phyloP scores from a whole-genome alignment of 2,797 vertebrate species.

The Tolypeutes matacus region DNA sequence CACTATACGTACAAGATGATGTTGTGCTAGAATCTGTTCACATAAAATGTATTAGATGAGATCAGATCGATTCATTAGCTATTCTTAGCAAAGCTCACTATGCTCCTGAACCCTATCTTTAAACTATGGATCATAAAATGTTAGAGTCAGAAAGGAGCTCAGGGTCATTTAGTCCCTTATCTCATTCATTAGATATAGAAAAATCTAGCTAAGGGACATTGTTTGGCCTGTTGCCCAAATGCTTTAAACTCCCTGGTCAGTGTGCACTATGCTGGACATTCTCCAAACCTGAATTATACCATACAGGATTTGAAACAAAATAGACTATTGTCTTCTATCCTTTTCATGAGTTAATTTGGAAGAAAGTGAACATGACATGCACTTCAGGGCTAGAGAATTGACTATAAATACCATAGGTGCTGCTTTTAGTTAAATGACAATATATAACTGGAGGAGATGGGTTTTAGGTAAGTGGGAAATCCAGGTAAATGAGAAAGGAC shows the following conservation, averaged over 20 bases:
- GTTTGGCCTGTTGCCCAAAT: neutral
- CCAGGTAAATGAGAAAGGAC: neutral
- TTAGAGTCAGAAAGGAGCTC: neutral
- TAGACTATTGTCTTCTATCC: neutral
- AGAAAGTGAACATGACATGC: neutral
- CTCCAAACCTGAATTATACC: neutral
- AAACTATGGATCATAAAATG: neutral
- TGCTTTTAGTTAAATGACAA: neutral
- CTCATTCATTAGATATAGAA: neutral
- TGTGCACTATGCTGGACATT: neutral
- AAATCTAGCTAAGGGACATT: neutral
- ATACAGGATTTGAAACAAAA: neutral
- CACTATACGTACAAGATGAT: neutral
- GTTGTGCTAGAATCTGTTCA: neutral
- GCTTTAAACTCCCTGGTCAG: neutral
- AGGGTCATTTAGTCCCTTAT: neutral
- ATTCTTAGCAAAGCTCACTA: neutral
- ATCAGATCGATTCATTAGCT: neutral
- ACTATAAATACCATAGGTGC: neutral
- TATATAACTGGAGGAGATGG: neutral
- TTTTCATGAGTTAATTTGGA: neutral
- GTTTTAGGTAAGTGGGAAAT: neutral
- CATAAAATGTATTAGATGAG: neutral
- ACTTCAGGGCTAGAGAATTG: neutral
- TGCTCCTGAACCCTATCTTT: neutral